Evolutionary conservation across 2,797 vertebrate species (phyloP).

Genomic region (Sus cebifrons): DNA sequence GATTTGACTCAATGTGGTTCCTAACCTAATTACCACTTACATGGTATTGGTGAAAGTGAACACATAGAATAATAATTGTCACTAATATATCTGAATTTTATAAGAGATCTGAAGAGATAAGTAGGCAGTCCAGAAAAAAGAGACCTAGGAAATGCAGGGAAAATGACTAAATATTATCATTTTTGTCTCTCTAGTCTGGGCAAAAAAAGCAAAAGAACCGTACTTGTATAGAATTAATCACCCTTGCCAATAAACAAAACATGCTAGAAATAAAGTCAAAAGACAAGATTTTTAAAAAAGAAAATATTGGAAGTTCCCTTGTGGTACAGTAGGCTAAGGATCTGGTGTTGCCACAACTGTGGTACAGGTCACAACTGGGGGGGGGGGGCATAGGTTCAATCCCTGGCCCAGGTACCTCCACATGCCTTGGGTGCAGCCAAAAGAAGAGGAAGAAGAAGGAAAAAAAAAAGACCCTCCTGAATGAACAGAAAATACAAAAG

Average conservation of each 20-base stretch:
- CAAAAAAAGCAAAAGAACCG: not conserved
- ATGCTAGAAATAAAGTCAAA: not conserved
- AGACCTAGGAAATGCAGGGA: not conserved
- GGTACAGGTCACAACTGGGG: too few species aligned
- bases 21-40: not conserved
- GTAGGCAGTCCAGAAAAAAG: not conserved
- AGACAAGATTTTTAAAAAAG: not conserved
- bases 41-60: not conserved
- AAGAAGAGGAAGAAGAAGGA: not conserved
- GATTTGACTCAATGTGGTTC: not conserved
- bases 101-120: not conserved
- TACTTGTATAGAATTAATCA: not conserved
- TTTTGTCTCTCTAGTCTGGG: not conserved
- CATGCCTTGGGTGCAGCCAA: too few species aligned
- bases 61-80: not conserved
- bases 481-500: constrained; percentile 2
- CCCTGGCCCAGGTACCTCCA: too few species aligned
- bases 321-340: too few species aligned
- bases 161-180: not conserved
- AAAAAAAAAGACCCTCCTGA: not conserved
- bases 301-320: too few species aligned
- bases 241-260: not conserved
- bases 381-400: too few species aligned
- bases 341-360: too few species aligned
- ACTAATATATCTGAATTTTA: not conserved